phyloP scores from a whole-genome alignment of 2,888 invertebrate genomes.

The Gymnocheta viridis region DNA sequence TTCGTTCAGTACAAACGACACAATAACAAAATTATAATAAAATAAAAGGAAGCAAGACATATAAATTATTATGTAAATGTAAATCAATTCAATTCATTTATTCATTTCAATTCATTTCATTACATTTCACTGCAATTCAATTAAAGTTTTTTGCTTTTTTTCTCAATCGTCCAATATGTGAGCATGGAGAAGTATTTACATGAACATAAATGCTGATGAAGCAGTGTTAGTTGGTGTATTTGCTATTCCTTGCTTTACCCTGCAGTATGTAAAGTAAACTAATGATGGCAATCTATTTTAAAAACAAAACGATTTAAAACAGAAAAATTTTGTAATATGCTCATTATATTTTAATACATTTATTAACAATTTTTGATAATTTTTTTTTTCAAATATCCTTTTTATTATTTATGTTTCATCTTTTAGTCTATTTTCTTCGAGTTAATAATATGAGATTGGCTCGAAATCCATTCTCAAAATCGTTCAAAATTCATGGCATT shows the following conservation, averaged over 20 bases:
- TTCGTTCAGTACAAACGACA: neutral
- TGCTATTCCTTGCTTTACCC: neutral
- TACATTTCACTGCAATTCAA: slow-evolving; percentile 74
- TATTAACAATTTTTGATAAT: too few relatives aligned
- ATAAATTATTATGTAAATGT: slow-evolving; percentile 72
- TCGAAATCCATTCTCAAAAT: too few relatives aligned
- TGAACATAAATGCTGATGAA: slow-evolving; percentile 4
- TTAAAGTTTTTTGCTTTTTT: slow-evolving; percentile 67
- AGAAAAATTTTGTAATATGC: too few relatives aligned
- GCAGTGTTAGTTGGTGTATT: neutral
- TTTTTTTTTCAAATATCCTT: too few relatives aligned
- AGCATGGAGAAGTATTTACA: neutral
- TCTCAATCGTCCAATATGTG: neutral
- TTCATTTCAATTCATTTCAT: slow-evolving; percentile 70
- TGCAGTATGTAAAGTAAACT: neutral
- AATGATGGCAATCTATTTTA: too few relatives aligned
- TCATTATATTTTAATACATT: too few relatives aligned
- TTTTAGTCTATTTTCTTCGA: too few relatives aligned
- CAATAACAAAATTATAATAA: slow-evolving; percentile 22
- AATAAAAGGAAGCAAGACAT: slow-evolving; percentile 45
- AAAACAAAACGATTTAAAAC: too few relatives aligned
- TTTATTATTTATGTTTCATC: too few relatives aligned
- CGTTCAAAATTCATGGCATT: too few relatives aligned
- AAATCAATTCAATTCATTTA: slow-evolving; percentile 70
- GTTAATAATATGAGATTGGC: too few relatives aligned